These are phyloP conservation scores for Dromaius novaehollandiae DNA, from an alignment of 2,113 vertebrate genomes.

Conservation along the genomic window DNA sequence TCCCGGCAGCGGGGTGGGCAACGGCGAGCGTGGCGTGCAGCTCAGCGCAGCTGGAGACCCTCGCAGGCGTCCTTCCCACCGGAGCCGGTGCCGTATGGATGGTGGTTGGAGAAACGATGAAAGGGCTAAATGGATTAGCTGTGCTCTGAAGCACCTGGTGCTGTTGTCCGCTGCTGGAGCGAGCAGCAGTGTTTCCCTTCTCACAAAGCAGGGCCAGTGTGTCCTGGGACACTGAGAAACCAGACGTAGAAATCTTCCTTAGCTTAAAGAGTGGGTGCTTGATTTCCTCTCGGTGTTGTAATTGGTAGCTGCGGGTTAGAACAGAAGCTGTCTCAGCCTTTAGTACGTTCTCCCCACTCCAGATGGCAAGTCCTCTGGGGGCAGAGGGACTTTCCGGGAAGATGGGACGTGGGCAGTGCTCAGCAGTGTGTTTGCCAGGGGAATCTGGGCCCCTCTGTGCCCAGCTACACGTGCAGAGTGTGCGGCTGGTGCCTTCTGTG, in stretches of 20 bases:
- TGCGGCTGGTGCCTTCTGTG: not conserved
- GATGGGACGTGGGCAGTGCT: not conserved
- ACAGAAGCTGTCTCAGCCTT: not conserved
- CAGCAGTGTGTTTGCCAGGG: too few relatives aligned
- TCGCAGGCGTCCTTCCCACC: rapidly evolving
- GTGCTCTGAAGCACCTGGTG: not conserved
- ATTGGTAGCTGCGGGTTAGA: not conserved
- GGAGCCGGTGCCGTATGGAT: rapidly evolving
- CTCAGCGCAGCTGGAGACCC: rapidly evolving
- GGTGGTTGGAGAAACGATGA: not conserved
- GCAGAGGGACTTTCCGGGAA: not conserved
- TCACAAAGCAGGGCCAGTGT: not conserved
- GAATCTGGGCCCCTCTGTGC: not conserved
- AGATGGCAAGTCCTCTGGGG: not conserved
- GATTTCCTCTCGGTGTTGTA: not conserved
- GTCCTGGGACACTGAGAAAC: not conserved
- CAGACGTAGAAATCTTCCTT: not conserved
- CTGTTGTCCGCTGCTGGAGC: not conserved
- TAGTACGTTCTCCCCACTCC: rapidly evolving
- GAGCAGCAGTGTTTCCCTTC: rapidly evolving
- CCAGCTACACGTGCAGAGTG: rapidly evolving
- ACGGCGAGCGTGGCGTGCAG: not conserved
- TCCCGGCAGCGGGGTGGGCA: not conserved
- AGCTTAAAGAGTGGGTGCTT: not conserved
- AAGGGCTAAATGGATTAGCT: rapidly evolving